These are phyloP conservation scores for Parazoanthus swiftii DNA, from an alignment of 92 coral and sea anemone genomes.

Conservation along the genomic window DNA sequence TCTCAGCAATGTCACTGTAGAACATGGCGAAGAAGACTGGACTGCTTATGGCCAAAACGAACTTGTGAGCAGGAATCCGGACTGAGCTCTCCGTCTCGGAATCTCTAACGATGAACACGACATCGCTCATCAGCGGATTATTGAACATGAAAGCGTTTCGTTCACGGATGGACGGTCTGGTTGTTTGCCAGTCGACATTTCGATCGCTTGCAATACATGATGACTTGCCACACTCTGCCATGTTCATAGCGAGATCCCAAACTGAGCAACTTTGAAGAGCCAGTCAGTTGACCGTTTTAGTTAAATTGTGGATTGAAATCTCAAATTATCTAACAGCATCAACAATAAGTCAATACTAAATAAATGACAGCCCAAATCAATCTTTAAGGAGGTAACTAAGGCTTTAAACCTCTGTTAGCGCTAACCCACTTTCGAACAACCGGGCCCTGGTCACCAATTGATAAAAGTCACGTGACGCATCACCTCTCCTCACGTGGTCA, in stretches of 20 bases:
- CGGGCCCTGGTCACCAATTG: too few relatives aligned
- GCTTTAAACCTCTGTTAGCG: too few relatives aligned
- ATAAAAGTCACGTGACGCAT: too few relatives aligned
- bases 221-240: not conserved
- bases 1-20: slow-evolving; percentile 57
- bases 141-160: slow-evolving; percentile 28
- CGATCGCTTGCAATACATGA: not conserved
- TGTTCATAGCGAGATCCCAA: not conserved
- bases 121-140: slow-evolving; percentile 49
- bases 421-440: too few relatives aligned
- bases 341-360: too few relatives aligned
- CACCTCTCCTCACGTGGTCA: too few relatives aligned
- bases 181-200: slow-evolving; percentile 30
- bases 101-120: slow-evolving; percentile 42
- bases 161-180: slow-evolving; percentile 11
- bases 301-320: too few relatives aligned
- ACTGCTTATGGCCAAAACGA: slow-evolving; percentile 46
- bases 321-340: too few relatives aligned
- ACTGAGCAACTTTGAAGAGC: too few relatives aligned
- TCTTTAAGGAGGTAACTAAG: too few relatives aligned
- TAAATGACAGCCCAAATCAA: too few relatives aligned
- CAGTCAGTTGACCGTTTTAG: too few relatives aligned
- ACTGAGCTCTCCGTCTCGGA: not conserved
- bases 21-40: slow-evolving; percentile 57
- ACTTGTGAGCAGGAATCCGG: slow-evolving; percentile 53